Evolutionary conservation across 2,888 invertebrate species (phyloP), one percentile per base, ranked within the genome.

Genomic region (Agrilus cyanescens): DNA sequence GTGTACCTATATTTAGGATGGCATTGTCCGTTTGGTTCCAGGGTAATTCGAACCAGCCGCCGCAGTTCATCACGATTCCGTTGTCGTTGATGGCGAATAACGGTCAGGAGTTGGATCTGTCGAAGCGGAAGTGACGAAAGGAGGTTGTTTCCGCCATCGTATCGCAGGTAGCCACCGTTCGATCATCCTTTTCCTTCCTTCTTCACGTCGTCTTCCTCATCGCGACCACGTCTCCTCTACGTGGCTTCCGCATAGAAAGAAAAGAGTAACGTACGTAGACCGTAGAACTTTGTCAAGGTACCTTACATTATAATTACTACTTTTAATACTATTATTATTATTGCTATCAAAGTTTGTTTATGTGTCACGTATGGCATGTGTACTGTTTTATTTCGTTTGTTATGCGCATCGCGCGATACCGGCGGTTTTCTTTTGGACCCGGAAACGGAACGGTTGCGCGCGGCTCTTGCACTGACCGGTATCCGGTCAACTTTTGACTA

Each of bases 41-140:
- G 25, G 25, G 25, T 25, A 59, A 55, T 51, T 51, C 57, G 4
- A 50, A 52, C 4, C 52, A 51, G 40, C 73, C 73, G 56, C 75
- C 74, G 32, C 80, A 81, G 63, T 81, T 78, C 66, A 80, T 82
- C 59, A 80, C 80, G 43, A 81, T 82, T 62, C 81, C 81, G 41
- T 66, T 81, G 50, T 79, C 79, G 29, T 77, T 81, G 70, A 74
- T 77, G 12, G 70, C 58, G 50, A 69, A 60, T 37, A 55, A 62
- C 18, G 67, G 66, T 38, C 51, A 50, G 40, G 53, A 53, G 43
- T 48, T 53, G 34, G 53, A 53, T 46, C 47, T 53, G 38, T 55
- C 54, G n/a, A 55, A 55, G 45, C 44, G 56, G 50, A 56, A 56
- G 51, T 53, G 52, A 53, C 50, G 44, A 43, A 47, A 49, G 25